Evolutionary conservation across 1,140 invertebrate genomes (phyloP), one percentile per base, ranked within the genome.

Genomic region (Nilaparvata lugens): DNA sequence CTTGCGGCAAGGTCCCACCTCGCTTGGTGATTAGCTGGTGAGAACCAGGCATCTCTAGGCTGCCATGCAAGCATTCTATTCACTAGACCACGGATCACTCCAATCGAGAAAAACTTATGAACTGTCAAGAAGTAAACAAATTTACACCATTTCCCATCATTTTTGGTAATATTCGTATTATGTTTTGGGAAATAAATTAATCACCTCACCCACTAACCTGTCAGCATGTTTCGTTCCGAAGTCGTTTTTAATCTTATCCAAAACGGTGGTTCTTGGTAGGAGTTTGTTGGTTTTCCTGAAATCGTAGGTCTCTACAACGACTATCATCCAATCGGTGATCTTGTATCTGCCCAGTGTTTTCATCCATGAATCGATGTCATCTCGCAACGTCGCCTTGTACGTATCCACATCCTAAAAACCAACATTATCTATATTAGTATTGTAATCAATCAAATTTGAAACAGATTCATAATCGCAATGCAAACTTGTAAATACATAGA

Each of bases 231-330:
- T 96, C 16, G 85, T 81, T 55, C 89, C 90, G 83, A 97, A 96
- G 75, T 97, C 94, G 71, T 83, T 87, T 62, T 91, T 87, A 55
- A 97, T 91, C 81, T 95, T 96, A 76, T 97, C 95, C 61, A 95
- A 76, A 21, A 97, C 93, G 28, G 93, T 95, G 53, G 91, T 93
- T 66, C 94, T 82, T 21, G 92, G 91, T 52, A 98, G 75, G 19
- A 97, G 74, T 76, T 97, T 97, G 73, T 95, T 97, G 42, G 86
- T 85, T 73, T 91, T 91, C 68, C 89, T 87, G 68, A 88, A 86
- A 76, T 97, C 94, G 74, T 92, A 88, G 54, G 88, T 91, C 76
- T 95, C 92, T 31, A 97, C 91, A 61, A 96, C 75, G 52, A 97
- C 82, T 69, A 97, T 91, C 80, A 97, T 83, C 94, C 93, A 97